These are phyloP conservation scores for Bombus consobrinus DNA, from an alignment of 1,140 invertebrate species.

Conservation along the genomic window DNA sequence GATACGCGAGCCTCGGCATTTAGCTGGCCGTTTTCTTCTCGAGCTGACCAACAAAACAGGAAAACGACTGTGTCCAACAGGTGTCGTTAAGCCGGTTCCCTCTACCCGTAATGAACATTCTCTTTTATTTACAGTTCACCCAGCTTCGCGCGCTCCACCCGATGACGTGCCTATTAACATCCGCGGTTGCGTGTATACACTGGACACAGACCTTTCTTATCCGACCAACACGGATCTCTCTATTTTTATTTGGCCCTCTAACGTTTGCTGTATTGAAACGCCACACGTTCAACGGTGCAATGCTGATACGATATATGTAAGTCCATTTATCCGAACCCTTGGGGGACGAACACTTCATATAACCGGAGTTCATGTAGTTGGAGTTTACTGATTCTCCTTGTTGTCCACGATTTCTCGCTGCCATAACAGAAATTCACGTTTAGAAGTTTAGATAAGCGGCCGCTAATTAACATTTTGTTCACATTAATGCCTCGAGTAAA, in stretches of 20 bases:
- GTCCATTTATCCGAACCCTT: neutral
- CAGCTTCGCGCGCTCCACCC: neutral
- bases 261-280: neutral
- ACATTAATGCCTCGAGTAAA: too few species aligned
- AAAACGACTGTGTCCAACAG: conserved; percentile 41
- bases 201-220: conserved; percentile 10
- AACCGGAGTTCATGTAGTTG: too few species aligned
- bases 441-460: too few species aligned
- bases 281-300: too few species aligned
- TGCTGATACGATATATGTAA: neutral
- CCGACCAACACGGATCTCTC: neutral
- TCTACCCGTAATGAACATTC: conserved; percentile 38
- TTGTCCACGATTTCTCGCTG: too few species aligned
- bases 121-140: conserved; percentile 49
- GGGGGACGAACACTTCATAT: too few species aligned
- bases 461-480: too few species aligned
- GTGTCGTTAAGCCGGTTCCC: conserved; percentile 40
- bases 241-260: neutral
- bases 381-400: too few species aligned
- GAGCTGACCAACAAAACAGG: conserved; percentile 30
- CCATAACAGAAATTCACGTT: too few species aligned
- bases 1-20: conserved; percentile 1
- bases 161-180: conserved; percentile 25
- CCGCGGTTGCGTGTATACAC: neutral
- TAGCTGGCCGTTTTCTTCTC: conserved; percentile 30